phyloP scores from a whole-genome alignment of 2,888 invertebrate genomes.

The Tupiocoris notatus region DNA sequence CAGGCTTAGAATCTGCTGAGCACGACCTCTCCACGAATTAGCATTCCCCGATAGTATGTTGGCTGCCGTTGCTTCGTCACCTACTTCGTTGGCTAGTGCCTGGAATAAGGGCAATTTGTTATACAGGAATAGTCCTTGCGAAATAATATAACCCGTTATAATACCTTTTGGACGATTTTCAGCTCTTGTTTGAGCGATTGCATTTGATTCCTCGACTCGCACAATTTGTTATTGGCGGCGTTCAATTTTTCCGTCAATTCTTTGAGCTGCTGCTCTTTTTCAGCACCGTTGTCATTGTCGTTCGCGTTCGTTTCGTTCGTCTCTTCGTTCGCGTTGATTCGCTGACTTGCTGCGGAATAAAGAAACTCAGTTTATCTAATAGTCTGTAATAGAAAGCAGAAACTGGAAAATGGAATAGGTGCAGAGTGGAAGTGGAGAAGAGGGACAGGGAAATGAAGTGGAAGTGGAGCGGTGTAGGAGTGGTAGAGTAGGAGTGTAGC shows the following conservation, averaged over 20 bases:
- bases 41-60: slow-evolving; percentile 61
- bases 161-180: slow-evolving; percentile 66
- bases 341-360: slow-evolving; percentile 27
- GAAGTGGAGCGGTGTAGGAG: too few species aligned
- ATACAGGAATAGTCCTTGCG: too few species aligned
- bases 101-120: too few species aligned
- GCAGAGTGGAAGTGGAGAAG: too few species aligned
- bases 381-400: too few species aligned
- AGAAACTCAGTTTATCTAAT: too few species aligned
- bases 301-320: slow-evolving; percentile 40
- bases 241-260: slow-evolving; percentile 63
- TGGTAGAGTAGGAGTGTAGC: too few species aligned
- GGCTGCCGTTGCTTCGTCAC: slow-evolving; percentile 67
- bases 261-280: slow-evolving; percentile 57
- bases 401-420: too few species aligned
- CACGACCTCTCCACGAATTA: slow-evolving; percentile 71
- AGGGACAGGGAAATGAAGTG: too few species aligned
- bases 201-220: slow-evolving; percentile 68
- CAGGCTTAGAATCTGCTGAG: slow-evolving; percentile 69
- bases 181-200: slow-evolving; percentile 69
- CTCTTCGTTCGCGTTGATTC: slow-evolving; percentile 51
- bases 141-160: background rate
- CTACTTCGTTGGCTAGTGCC: slow-evolving; percentile 72
- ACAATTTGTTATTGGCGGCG: slow-evolving; percentile 62
- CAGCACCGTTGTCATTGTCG: slow-evolving; percentile 44